phyloP scores from a whole-genome alignment of 2,797 vertebrate genomes.

The Ibycter americanus region DNA sequence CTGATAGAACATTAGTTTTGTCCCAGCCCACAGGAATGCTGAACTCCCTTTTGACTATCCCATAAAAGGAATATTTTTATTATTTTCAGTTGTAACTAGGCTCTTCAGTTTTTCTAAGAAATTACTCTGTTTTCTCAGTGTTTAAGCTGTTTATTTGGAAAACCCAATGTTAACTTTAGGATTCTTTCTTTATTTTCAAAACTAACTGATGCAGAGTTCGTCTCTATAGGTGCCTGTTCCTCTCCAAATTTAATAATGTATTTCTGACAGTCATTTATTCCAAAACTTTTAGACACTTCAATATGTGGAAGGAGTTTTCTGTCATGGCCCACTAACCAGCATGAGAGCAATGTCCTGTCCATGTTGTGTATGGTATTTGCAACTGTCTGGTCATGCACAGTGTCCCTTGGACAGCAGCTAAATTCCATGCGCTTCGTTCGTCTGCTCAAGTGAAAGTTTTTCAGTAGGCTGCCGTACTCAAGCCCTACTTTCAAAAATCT shows the following conservation, averaged over 20 bases:
- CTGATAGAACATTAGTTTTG: background rate
- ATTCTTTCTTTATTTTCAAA: background rate
- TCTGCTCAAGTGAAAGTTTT: background rate
- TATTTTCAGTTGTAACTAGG: background rate
- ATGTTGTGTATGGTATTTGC: background rate
- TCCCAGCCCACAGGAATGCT: background rate
- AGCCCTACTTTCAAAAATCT: background rate
- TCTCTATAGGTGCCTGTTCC: background rate
- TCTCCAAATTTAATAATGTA: background rate
- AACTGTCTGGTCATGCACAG: background rate
- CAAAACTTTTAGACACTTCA: background rate
- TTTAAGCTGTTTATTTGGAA: conserved; percentile 6
- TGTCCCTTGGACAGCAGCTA: background rate
- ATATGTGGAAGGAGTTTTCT: background rate
- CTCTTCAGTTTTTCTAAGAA: background rate
- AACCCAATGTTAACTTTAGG: background rate
- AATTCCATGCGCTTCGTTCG: background rate
- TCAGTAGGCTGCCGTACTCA: background rate
- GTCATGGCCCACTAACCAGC: background rate
- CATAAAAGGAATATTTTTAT: background rate
- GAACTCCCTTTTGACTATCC: background rate
- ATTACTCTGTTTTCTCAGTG: background rate
- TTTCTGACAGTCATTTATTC: background rate
- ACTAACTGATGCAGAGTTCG: background rate
- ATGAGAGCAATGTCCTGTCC: background rate